phyloP scores from a whole-genome alignment of 2,797 vertebrate species.

The Aeoliscus strigatus region DNA sequence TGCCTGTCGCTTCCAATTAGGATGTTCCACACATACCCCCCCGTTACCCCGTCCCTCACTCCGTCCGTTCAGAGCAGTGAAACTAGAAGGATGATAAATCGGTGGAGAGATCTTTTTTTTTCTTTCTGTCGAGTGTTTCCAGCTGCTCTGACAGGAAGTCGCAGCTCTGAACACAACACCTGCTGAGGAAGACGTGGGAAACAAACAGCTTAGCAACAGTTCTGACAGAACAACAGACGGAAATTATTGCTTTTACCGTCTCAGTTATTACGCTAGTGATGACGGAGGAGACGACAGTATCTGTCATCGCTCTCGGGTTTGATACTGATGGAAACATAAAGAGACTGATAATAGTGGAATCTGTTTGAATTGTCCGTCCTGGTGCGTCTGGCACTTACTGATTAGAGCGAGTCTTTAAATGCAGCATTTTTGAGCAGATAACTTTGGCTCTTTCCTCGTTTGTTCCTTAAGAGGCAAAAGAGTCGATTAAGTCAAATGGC shows the following conservation, averaged over 20 bases:
- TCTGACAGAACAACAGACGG: conserved; percentile 13
- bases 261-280: conserved; percentile 18
- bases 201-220: conserved; percentile 25
- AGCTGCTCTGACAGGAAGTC: conserved; percentile 46
- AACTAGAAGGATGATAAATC: conserved; percentile 60
- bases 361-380: too few relatives aligned
- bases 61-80: conserved; percentile 46
- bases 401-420: too few relatives aligned
- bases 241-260: background rate
- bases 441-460: too few relatives aligned
- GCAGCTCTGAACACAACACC: conserved; percentile 35
- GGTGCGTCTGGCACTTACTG: too few relatives aligned
- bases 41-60: conserved; percentile 29
- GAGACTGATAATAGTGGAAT: too few relatives aligned
- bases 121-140: conserved; percentile 44
- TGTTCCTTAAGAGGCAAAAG: too few relatives aligned
- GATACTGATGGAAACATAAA: too few relatives aligned
- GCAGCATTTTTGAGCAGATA: too few relatives aligned
- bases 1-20: conserved; percentile 71
- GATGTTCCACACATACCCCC: conserved; percentile 62
- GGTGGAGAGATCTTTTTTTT: conserved; percentile 22
- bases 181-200: conserved; percentile 34
- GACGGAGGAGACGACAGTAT: conserved; percentile 7
- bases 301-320: too few relatives aligned
- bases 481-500: too few relatives aligned